Evolutionary conservation across 2,888 invertebrate species (phyloP), one percentile per base, ranked within the genome.

Genomic region (Podotricha telesiphe): DNA sequence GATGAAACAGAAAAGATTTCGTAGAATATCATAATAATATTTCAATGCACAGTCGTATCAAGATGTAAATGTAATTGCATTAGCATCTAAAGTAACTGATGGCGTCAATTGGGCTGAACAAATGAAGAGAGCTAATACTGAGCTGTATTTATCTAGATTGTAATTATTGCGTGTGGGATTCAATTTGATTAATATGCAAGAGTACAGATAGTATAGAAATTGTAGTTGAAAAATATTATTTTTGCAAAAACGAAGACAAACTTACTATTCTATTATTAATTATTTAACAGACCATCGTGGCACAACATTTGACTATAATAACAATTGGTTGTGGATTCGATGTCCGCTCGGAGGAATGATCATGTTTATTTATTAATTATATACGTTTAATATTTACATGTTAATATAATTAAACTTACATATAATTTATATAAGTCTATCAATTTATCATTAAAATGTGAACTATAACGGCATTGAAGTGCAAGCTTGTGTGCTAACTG

Each of bases 81-180:
- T 22, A 48, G 15, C 50, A 68, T 61, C 15, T 6, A 19, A n/a
- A 59, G 51, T 66, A 65, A 71, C 69, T 37, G 68, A 62, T 67
- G 45, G 42, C 47, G 69, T 71, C 69, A 62, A 62, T 67, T 42
- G 40, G 48, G 56, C 34, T 58, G 67, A 63, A 70, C 69, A 70
- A 70, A 70, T 66, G 66, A 63, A 67, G 66, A 55, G 34, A 67
- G 53, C 69, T 37, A 50, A 68, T 48, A 45, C 65, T 66, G 45
- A 67, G 59, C 42, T 15, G 45, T 51, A 67, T 63, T 68, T 72
- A 74, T 69, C 75, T 73, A 17, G 64, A 66, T 68, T 56, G 71
- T 71, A 72, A 73, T 74, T 73, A 74, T 68, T 68, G 67, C 59
- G 69, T 51, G 70, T 51, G 70, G 71, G 63, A 70, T 72, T 66